Base-by-base conservation (phyloP, 2,797 vertebrate species). In the Acrossocheilus wenchowensis region DNA sequence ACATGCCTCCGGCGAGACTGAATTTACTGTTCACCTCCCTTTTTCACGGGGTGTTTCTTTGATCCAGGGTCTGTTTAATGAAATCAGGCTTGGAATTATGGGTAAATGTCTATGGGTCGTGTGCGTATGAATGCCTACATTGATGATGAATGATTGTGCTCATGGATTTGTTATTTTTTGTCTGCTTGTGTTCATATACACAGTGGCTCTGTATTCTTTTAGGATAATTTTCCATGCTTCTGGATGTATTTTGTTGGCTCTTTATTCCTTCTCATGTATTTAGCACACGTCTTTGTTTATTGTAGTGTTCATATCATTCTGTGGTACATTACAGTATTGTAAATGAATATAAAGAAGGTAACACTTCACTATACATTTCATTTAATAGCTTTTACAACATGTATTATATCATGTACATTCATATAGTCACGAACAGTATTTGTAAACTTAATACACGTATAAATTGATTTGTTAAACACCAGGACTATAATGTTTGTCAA, bases 41-140 rank as follows among this genome's bases (percentile, higher is more conserved):
- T 30, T 72, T 88, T 87, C 84, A 89, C 71, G 50, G 85, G 84
- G 78, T 83, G 79, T 85, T 83, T 83, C 85, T 88, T 87, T 88
- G 80, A 88, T 89, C 62, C 69, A 43, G 41, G 45, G 75, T 19
- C 82, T 78, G 54, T 66, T 87, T 77, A 84, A 81, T 78, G n/a
- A 84, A 88, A 82, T 75, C 15, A 6, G 82, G 73, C 11, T 8
- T 85, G 77, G 34, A 73, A 68, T 85, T 80, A 30, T 82, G 39
- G 8, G 52, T 84, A 52, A 52, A 78, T 82, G 48, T 86, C 68
- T 64, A 60, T 30, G 79, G 39, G 30, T 17, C 30, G 52, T 57
- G 48, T 86, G 78, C 4, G 15, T 84, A 26, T 85, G 15, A 83
- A 86, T 77, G 84, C 52, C n/a, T 43, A 14, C 87, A 82, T 78